Base-by-base conservation (phyloP, 2,888 invertebrate species). In the Aspidiotus destructor region DNA sequence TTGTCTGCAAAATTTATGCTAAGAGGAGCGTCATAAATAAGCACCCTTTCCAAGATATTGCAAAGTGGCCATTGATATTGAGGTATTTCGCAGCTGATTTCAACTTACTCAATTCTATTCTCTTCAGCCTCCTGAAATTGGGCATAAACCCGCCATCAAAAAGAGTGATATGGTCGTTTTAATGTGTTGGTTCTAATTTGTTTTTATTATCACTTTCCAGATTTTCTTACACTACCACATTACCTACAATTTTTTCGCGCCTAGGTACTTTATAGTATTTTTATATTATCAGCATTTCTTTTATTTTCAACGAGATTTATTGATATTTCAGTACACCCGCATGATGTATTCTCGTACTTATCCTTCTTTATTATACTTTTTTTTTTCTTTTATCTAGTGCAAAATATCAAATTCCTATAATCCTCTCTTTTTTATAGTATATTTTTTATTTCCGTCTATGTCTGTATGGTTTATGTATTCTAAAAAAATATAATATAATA, bases 271-370 rank as follows among this genome's bases (percentile, higher is more conserved):
- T 8, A 58, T 40, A 58, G 40, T 40, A 58, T 10, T 40, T 10
- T 17, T 28, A 55, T 55, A 15, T 15, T 55, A 15, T 55, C 17
- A 52, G 41, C 42, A 65, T 42, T 65, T 58, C 44, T 48, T 48
- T 16, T 15, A n/a, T 40, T 65, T 58, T 44, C 28, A 65, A 41
- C 28, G 28, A 28, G 28, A 64, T 65, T 57, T 44, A 54, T 28
- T 42, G 17, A 42, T 41, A 65, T 58, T 57, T 65, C 65, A 65
- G 48, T 41, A 65, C 42, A 65, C 65, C 57, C 65, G 64, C 64
- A 64, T 64, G 40, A 11, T 28, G 28, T 28, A 28, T 28, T 28
- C 28, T 28, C 28, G 28, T 28, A 28, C 28, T 28, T 28, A 28
- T 28, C 28, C 28, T 28, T 28, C 28, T 28, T 28, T 28, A 28